These are phyloP conservation scores for Cinclus cinclus DNA, from an alignment of 2,113 vertebrate species.

Conservation along the genomic window DNA sequence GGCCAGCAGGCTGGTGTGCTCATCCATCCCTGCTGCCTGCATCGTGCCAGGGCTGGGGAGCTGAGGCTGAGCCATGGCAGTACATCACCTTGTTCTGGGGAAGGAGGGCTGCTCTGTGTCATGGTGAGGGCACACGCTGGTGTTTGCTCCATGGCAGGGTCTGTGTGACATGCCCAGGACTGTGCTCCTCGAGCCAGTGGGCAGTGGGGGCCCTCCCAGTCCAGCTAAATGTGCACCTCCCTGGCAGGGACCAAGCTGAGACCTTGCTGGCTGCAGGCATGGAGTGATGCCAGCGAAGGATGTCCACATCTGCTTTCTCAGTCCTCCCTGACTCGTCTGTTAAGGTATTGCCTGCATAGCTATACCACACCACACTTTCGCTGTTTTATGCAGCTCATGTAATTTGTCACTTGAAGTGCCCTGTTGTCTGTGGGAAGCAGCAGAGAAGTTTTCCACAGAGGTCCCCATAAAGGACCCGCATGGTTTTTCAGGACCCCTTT, in stretches of 20 bases:
- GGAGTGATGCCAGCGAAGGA: background rate
- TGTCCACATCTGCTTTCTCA: background rate
- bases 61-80: too few species aligned
- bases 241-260: background rate
- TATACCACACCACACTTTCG: too few species aligned
- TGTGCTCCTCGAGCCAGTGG: too few species aligned
- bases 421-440: background rate
- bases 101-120: background rate
- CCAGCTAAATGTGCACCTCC: too few species aligned
- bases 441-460: background rate
- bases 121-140: accelerated
- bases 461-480: background rate
- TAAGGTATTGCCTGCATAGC: background rate
- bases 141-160: background rate
- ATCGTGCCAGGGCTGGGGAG: too few species aligned
- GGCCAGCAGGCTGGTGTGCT: too few species aligned
- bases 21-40: too few species aligned
- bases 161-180: background rate
- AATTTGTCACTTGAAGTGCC: background rate
- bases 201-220: too few species aligned
- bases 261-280: background rate
- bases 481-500: background rate
- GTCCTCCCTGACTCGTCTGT: accelerated
- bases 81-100: too few species aligned
- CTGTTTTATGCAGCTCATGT: background rate